Percentiles rank a stretch among this genome's conserved stretches.
phyloP scores from a whole-genome alignment of 2,888 invertebrate species.

The Aleiodes testaceus region DNA sequence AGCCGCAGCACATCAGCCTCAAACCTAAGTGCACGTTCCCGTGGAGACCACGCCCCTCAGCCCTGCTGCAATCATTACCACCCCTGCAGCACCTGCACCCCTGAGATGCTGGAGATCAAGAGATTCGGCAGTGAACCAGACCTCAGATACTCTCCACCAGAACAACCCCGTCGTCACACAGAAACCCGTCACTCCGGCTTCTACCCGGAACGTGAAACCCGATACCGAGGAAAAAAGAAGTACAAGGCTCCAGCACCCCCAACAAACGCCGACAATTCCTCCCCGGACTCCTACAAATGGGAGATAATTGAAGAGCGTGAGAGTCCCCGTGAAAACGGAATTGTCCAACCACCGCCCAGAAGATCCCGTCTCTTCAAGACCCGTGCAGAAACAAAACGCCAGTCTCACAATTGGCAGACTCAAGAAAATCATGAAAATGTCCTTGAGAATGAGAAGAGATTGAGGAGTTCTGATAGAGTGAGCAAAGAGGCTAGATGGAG shows the following conservation, averaged over 20 bases:
- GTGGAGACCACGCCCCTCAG: constrained; percentile 50
- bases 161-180: constrained; percentile 49
- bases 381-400: constrained; percentile 81
- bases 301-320: constrained; percentile 75
- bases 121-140: constrained; percentile 86
- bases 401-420: constrained; percentile 58
- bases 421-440: constrained; percentile 48
- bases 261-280: constrained; percentile 74
- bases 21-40: constrained; percentile 56
- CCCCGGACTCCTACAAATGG: constrained; percentile 76
- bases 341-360: constrained; percentile 70
- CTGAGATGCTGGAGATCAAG: constrained; percentile 73
- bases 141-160: constrained; percentile 71
- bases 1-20: constrained; percentile 63
- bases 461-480: constrained; percentile 44
- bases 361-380: constrained; percentile 83
- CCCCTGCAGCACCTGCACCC: constrained; percentile 61
- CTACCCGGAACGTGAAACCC: constrained; percentile 69
- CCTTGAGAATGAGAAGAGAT: constrained; percentile 51
- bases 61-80: constrained; percentile 57
- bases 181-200: constrained; percentile 53
- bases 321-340: constrained; percentile 56
- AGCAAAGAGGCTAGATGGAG: constrained; percentile 51
- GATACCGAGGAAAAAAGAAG: constrained; percentile 80
- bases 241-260: constrained; percentile 85